A percentile compares a stretch with the other conserved stretches of the same genome.
Conservation (phyloP, 1,140 invertebrate genomes). For the Agrypnia vestita region DNA sequence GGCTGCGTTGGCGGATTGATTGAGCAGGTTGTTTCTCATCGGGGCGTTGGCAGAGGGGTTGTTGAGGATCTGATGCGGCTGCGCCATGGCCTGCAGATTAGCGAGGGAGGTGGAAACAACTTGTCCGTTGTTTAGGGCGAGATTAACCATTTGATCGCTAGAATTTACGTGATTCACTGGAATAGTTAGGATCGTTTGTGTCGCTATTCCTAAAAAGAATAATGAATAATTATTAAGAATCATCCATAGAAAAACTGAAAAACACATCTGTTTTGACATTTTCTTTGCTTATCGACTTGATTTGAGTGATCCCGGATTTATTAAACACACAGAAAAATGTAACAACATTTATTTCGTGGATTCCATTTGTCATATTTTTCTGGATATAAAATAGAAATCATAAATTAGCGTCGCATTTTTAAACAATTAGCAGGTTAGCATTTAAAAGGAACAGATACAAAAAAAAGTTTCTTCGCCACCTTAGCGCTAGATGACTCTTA, state of each 20-base stretch:
- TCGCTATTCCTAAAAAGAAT: conserved; percentile 82
- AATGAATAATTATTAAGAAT: neutral
- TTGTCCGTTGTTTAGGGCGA: conserved; percentile 85
- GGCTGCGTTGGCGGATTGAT: conserved; percentile 67
- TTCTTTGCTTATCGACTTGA: neutral
- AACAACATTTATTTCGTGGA: neutral
- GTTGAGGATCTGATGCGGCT: conserved; percentile 76
- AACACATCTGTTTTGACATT: neutral
- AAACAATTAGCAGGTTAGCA: no score
- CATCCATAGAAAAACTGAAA: neutral
- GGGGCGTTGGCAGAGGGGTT: conserved; percentile 65
- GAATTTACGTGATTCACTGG: conserved; percentile 88
- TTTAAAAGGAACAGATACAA: no score
- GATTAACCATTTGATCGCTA: conserved; percentile 87
- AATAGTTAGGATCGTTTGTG: conserved; percentile 95
- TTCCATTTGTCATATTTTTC: no score
- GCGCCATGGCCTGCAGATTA: conserved; percentile 85
- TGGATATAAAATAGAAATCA: no score
- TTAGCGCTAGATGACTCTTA: no score
- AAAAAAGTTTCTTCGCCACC: no score
- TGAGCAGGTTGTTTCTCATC: conserved; percentile 75
- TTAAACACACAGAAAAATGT: neutral
- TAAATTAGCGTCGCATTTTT: no score
- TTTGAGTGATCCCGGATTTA: no score
- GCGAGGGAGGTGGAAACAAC: conserved; percentile 89